Base-by-base conservation (phyloP, 2,888 invertebrate genomes). In the Carabus problematicus region DNA sequence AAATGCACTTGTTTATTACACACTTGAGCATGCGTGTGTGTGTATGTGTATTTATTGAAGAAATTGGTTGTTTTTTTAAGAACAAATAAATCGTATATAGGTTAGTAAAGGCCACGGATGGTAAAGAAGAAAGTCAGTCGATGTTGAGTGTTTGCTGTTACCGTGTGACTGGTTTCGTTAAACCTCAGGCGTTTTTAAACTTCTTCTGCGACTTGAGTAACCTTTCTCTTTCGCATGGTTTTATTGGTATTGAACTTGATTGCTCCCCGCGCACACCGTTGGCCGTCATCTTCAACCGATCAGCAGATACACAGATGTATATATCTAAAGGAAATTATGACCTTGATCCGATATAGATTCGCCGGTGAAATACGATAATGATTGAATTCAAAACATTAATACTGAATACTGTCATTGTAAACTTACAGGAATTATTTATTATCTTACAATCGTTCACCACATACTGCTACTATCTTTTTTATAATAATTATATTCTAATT, bases 171-270 rank as follows among this genome's bases (percentile, higher is more conserved):
- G 19, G 52, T 52, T 52, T 52, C 52, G 19, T 52, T 52, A 12
- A 8, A 19, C 9, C 16, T n/a, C 16, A 11, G 16, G 52, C 11
- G 6, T 16, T 29, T 29, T 29, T 6, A 29, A 29, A 29, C 29
- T 29, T 29, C 29, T 29, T 29, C 29, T 29, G 29, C 6, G 29
- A 29, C 29, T 29, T 29, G 29, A 29, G 19, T 52, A 45, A 16
- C 52, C 52, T 52, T 52, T 52, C 52, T 52, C 52, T 52, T 52
- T 52, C 18, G 16, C 29, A 29, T 29, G 29, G 29, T 29, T 29
- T 29, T 52, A 16, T 52, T 52, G 52, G 16, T 52, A 52, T 16
- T 52, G 52, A 52, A 52, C 52, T 52, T 52, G 52, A 8, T 2
- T 29, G 29, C n/a, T n/a, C n/a, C n/a, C n/a, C n/a, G n/a, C n/a